Conservation (phyloP, 1,140 invertebrate genomes). For the Micrasema minimum region DNA sequence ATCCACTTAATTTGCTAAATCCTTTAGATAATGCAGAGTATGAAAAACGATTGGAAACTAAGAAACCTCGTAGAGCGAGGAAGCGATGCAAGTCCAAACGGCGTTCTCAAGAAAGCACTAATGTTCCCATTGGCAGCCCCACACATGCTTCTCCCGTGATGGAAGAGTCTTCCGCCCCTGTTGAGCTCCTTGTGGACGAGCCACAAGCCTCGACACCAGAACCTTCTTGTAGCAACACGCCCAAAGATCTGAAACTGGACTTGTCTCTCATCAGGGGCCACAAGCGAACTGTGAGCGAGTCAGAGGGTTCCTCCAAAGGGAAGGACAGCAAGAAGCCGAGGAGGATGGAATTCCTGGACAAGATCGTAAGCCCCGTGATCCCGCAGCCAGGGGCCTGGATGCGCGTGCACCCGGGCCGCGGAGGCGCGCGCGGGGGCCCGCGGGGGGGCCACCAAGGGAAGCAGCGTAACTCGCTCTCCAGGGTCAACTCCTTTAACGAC, state of each 20-base stretch:
- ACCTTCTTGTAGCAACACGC: conserved; percentile 20
- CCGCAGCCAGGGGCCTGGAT: conserved; percentile 88
- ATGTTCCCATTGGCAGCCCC: conserved; percentile 55
- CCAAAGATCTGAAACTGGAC: conserved; percentile 40
- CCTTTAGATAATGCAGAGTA: conserved; percentile 85
- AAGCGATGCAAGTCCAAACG: conserved; percentile 69
- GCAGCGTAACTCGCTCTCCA: conserved; percentile 57
- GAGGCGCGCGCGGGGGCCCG: conserved; percentile 49
- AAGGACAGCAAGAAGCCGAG: conserved; percentile 71
- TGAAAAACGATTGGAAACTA: conserved; percentile 75
- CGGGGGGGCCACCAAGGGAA: conserved; percentile 56
- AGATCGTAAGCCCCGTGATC: conserved; percentile 92
- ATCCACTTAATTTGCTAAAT: conserved; percentile 88
- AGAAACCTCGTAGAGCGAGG: conserved; percentile 71
- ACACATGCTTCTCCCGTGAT: conserved; percentile 40
- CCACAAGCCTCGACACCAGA: conserved; percentile 7
- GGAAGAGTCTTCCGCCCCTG: conserved; percentile 40
- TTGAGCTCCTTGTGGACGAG: conserved; percentile 54
- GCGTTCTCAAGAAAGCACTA: conserved; percentile 68
- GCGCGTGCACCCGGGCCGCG: conserved; percentile 56
- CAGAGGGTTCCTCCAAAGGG: conserved; percentile 62
- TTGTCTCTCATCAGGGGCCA: conserved; percentile 51
- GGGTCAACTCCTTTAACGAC: conserved; percentile 55
- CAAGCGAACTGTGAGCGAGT: conserved; percentile 64
- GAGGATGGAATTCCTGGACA: conserved; percentile 79